Evolutionary conservation across 2,888 invertebrate genomes (phyloP), one percentile per base, ranked within the genome.

Genomic region (Resseliella maxima): DNA sequence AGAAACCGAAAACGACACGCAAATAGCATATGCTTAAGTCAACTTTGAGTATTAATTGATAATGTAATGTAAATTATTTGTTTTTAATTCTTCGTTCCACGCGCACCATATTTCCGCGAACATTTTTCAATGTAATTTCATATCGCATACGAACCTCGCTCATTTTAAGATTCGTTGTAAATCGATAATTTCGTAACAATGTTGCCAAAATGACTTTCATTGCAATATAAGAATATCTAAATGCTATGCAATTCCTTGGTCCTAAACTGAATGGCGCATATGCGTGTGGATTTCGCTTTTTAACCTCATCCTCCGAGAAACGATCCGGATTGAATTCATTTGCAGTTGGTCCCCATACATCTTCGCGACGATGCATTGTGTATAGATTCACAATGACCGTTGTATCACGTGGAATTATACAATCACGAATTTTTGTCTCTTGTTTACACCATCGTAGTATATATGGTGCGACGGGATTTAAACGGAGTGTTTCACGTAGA

Each of bases 271-370:
- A 92, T 31, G 92, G 91, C 64, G 92, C 88, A 89, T 90, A 92
- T 0, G 89, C 88, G 87, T 89, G 90, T 35, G 90, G 89, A 87
- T 90, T 89, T 31, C 90, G 85, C 10, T 85, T 85, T 50, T 50
- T 85, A 27, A 85, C 93, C 38, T 92, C 92, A 86, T 92, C 92
- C 8, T 91, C 90, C 0, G 91, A 89, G 89, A 94, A 94, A 87
- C 94, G 91, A 38, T 94, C 93, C 0, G 94, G 94, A 86, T 92
- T 92, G 87, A 94, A 94, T 46, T 91, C 91, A 0, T 93, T 91
- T 0, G 95, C 94, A 10, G 94, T 91, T 0, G 93, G 92, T 1
- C 83, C 83, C 88, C 93, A 94, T 88, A 93, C 91, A 1, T 92
- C 91, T 0, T 93, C 92, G 88, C 94, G 93, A 89, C 92, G 93